Conservation (phyloP, 2,888 invertebrate species). For the Tipula helvola region DNA sequence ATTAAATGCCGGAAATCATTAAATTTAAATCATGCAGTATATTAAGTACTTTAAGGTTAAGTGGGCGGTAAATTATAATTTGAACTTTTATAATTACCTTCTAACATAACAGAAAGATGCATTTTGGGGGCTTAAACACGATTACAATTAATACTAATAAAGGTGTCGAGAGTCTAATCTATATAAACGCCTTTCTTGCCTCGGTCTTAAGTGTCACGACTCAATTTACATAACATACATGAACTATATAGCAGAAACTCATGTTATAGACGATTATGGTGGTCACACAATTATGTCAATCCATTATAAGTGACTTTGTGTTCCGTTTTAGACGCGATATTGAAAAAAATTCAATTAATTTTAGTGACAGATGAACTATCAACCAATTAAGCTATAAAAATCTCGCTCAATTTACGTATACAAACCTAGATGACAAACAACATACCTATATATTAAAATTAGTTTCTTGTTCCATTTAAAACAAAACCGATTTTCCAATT, state of each 20-base stretch:
- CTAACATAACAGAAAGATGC: not conserved
- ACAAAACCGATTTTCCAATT: not conserved
- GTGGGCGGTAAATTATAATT: not conserved
- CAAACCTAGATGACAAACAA: not conserved
- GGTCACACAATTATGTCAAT: not conserved
- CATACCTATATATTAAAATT: not conserved
- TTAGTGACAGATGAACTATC: not conserved
- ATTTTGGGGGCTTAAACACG: not conserved
- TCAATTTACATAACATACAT: not conserved
- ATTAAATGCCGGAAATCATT: not conserved
- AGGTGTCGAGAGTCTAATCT: not conserved
- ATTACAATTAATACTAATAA: not conserved
- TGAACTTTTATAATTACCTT: not conserved
- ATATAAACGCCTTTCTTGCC: not conserved
- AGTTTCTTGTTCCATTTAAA: not conserved
- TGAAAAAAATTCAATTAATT: not conserved
- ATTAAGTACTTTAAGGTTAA: not conserved
- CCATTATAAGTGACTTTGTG: not conserved
- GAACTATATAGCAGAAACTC: not conserved
- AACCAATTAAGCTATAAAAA: conserved; percentile 4
- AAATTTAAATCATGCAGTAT: not conserved
- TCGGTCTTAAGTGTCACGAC: not conserved
- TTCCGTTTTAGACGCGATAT: not conserved
- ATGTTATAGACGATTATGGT: not conserved
- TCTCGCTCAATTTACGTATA: not conserved